Conservation (phyloP, 2,113 vertebrate species). For the Marmota monax region DNA sequence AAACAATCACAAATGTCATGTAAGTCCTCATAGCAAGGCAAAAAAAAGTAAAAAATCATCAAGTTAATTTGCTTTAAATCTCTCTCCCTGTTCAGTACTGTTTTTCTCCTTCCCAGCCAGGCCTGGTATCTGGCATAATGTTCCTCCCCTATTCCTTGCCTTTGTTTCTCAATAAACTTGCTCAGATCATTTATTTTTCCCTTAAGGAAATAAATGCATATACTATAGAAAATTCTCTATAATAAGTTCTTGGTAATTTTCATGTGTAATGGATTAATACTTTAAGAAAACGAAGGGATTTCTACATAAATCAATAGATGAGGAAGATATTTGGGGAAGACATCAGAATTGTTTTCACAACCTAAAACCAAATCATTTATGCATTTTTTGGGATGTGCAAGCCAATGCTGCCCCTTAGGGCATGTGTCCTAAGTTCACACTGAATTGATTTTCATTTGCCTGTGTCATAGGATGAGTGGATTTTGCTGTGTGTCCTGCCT, state of each 20-base stretch:
- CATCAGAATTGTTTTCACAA: neutral
- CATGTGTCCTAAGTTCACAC: neutral
- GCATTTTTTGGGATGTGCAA: neutral
- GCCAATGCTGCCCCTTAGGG: neutral
- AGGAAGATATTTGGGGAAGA: neutral
- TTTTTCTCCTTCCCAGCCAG: neutral
- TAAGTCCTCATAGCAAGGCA: neutral
- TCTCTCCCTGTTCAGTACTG: no score
- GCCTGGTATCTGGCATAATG: fast-evolving
- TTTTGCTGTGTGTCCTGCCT: neutral
- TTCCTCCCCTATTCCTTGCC: fast-evolving
- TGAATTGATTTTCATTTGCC: constrained; percentile 42
- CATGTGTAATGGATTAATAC: neutral
- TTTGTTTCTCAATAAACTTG: neutral
- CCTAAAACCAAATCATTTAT: neutral
- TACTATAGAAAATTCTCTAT: neutral
- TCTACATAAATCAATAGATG: neutral
- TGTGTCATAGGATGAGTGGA: neutral
- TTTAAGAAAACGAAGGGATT: constrained; percentile 7
- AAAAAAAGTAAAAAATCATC: neutral
- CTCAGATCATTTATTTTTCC: neutral
- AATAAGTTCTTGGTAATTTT: neutral
- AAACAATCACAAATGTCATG: neutral
- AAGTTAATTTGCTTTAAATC: neutral
- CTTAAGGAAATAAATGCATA: neutral